phyloP scores from a whole-genome alignment of 2,888 invertebrate species.

The Orthonychiurus folsomi region DNA sequence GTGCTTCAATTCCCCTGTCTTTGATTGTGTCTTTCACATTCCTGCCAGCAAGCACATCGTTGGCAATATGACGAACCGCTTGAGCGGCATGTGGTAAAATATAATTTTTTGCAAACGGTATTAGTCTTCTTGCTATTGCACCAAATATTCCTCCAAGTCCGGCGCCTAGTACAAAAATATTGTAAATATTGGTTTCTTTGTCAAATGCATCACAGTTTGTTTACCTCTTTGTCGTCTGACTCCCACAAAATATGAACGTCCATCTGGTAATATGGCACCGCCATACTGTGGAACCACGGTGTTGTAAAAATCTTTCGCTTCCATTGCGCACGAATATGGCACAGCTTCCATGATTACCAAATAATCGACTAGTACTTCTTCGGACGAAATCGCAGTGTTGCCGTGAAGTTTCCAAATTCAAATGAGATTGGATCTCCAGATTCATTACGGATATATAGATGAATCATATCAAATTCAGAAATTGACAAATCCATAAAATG shows the following conservation, averaged over 20 bases:
- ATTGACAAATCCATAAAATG: conserved; percentile 7
- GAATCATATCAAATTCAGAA: conserved; percentile 11
- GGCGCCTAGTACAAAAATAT: too few relatives aligned
- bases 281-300: background rate
- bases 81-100: conserved; percentile 12
- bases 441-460: conserved; percentile 14
- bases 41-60: conserved; percentile 7
- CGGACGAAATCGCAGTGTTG: conserved; percentile 12
- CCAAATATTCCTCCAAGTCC: conserved; percentile 16
- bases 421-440: conserved; percentile 12
- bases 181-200: too few relatives aligned
- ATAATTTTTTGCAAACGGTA: conserved; percentile 13
- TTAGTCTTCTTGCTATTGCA: conserved; percentile 4
- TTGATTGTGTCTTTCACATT: conserved; percentile 7
- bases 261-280: background rate
- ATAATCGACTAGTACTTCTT: conserved; percentile 6
- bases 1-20: conserved; percentile 2
- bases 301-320: background rate
- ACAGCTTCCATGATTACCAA: background rate
- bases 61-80: background rate
- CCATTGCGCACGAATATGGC: background rate
- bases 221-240: conserved; percentile 8
- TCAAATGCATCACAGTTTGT: too few relatives aligned
- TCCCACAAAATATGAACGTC: conserved; percentile 4
- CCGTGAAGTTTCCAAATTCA: conserved; percentile 9